Evolutionary conservation across 1,140 invertebrate species (phyloP), one percentile per base, ranked within the genome.

Genomic region (Ceratina australensis): DNA sequence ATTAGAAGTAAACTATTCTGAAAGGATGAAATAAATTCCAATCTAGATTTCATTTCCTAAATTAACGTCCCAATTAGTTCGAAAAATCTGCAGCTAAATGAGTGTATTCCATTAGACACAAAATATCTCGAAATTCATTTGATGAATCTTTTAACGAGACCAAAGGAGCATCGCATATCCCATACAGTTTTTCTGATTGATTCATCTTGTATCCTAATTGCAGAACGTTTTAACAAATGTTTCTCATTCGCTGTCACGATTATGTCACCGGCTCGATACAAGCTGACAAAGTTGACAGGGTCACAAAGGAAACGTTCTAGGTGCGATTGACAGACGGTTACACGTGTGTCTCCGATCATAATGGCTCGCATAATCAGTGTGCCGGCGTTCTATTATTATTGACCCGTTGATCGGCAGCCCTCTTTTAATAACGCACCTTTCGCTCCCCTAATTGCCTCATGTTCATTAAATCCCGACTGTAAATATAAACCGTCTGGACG

Each of bases 251-350:
- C 33, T 42, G 22, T 18, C 64, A 5, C 64, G 47, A 66, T 66
- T 50, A 13, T 66, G 42, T n/a, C 47, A 66, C 16, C 42, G 16
- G 42, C 49, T 24, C 20, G 49, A 16, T 65, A 13, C 8, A 49
- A 8, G 10, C 16, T 47, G 64, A 22, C 64, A 24, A 50, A 26
- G 12, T 66, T 5, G 64, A 50, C 22, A 22, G 18, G 8, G 47
- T 50, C 16, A 15, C 47, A n/a, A 12, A 47, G 64, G 20, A 18
- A 50, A 66, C 20, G 15, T 33, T 63, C 15, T 16, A 12, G 15
- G 24, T 73, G 71, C 71, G 24, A 73, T 73, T 73, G 71, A 49
- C 71, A 64, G 60, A 20, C 60, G 8, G n/a, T 71, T 64, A 54
- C 47, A 64, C 47, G 18, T 13, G 33, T 42, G 47, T 64, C 59